Evolutionary conservation across 2,113 vertebrate species (phyloP).

Genomic region (Empidonax traillii): DNA sequence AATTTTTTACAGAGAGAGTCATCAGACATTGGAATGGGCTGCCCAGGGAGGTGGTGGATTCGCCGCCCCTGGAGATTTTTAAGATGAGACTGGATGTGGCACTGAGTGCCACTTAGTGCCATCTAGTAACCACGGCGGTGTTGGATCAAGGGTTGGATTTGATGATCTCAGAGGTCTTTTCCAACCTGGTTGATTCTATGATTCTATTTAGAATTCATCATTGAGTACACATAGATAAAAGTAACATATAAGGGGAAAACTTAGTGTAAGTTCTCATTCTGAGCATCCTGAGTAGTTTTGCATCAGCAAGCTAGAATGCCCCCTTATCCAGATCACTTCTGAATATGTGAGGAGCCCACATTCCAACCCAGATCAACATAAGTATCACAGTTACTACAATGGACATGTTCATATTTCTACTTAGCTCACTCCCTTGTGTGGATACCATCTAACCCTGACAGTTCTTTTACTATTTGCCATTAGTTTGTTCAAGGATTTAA

Average conservation of each 20-base stretch:
- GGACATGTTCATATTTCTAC: not conserved
- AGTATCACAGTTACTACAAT: not conserved
- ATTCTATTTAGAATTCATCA: not conserved
- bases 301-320: not conserved
- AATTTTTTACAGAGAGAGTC: too few relatives aligned
- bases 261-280: not conserved
- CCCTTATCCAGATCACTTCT: not conserved
- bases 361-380: rapidly evolving
- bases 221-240: rapidly evolving
- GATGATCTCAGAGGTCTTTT: too few relatives aligned
- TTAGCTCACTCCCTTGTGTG: not conserved
- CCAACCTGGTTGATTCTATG: too few relatives aligned
- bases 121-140: too few relatives aligned
- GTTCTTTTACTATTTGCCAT: not conserved
- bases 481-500: not conserved
- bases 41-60: too few relatives aligned
- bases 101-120: too few relatives aligned
- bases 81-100: too few relatives aligned
- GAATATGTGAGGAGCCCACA: rapidly evolving
- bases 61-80: too few relatives aligned
- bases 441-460: not conserved
- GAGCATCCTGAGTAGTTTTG: not conserved
- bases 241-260: not conserved
- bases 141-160: too few relatives aligned
- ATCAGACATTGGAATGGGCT: too few relatives aligned